Base-by-base conservation (phyloP, 2,888 invertebrate species). In the Scaptomyza polygonia region DNA sequence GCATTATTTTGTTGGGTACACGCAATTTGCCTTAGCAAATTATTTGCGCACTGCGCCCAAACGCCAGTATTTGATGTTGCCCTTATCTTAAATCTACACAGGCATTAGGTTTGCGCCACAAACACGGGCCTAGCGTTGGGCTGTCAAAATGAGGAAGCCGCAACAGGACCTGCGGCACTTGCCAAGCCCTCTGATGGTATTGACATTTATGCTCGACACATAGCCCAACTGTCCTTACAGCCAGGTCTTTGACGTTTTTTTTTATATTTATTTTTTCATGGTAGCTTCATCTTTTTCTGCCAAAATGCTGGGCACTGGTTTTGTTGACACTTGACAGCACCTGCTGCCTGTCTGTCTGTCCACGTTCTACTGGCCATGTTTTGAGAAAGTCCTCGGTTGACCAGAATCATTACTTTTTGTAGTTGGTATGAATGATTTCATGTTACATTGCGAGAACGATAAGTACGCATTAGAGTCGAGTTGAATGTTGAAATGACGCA, bases 81-180 rank as follows among this genome's bases (percentile, higher is more conserved):
- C 68, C 75, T 84, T 81, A 84, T 83, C 84, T 84, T 68, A 77
- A 85, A 84, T 83, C 85, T 84, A 81, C 83, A 83, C 72, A 71
- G 67, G 81, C 83, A 85, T 84, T 84, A 83, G 70, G 62, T 67
- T 51, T 39, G 64, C 77, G 82, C 74, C 77, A 72, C 49, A 78
- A 79, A 70, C 73, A 76, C 67, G 72, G 67, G 55, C 43, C 63
- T 39, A 61, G 55, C 47, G 16, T 52, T 29, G 62, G 66, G 14
- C 62, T 47, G 67, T 56, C 74, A 53, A 36, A 49, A 59, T 52
- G 58, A 62, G 64, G 63, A 77, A 75, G 69, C 59, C 69, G 72
- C 67, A 75, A 74, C 58, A 69, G 56, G 49, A 61, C 81, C 78
- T 68, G 77, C 62, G 72, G 79, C 67, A 55, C 45, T 70, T 64